A percentile compares a stretch with the other conserved stretches of the same genome.
These are phyloP conservation scores for Pelusios castaneus DNA, from an alignment of 2,113 vertebrate genomes.

Conservation along the genomic window DNA sequence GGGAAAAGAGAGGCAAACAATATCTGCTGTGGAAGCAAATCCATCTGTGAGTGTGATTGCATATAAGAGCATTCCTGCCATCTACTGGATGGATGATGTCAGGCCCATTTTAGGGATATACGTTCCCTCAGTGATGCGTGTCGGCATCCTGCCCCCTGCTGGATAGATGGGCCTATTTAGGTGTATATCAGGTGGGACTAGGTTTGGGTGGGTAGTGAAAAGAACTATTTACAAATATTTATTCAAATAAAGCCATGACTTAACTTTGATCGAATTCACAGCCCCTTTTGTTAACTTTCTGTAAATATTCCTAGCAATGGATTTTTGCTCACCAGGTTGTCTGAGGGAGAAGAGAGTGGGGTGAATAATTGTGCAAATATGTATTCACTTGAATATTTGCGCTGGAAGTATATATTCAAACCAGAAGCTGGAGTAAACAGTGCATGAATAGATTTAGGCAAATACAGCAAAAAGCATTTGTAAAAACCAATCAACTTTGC, in stretches of 20 bases:
- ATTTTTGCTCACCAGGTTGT: not conserved
- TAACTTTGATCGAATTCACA: not conserved
- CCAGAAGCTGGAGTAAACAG: not conserved
- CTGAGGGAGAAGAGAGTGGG: not conserved
- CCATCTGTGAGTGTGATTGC: not conserved
- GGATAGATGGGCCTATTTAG: not conserved
- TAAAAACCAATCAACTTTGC: not conserved
- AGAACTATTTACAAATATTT: not conserved
- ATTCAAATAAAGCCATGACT: not conserved
- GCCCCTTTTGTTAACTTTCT: not conserved
- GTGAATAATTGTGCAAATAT: not conserved
- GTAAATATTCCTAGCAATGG: not conserved
- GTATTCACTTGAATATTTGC: not conserved
- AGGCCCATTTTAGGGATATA: not conserved
- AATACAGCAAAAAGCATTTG: not conserved
- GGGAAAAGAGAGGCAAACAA: not conserved
- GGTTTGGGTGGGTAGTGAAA: not conserved
- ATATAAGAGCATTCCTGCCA: slow-evolving; percentile 8
- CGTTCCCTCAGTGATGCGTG: not conserved
- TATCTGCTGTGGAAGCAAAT: not conserved
- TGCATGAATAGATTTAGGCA: not conserved
- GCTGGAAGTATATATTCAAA: not conserved
- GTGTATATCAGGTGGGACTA: not conserved
- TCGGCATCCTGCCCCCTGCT: not conserved
- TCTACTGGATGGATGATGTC: not conserved